Base-by-base conservation (phyloP, 2,113 vertebrate species). In the Turnix velox region DNA sequence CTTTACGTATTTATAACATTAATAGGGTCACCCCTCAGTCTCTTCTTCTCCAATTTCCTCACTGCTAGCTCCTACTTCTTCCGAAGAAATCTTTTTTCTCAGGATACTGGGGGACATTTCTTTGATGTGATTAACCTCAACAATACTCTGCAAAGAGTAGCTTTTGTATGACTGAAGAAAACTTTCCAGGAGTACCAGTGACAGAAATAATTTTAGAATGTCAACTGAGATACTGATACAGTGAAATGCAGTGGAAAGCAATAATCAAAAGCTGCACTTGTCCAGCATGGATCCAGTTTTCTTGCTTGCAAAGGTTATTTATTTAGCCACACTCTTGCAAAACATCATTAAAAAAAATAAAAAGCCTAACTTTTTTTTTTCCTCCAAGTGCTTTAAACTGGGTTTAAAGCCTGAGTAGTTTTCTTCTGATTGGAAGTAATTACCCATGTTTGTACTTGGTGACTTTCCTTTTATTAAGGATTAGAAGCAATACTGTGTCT, bases 401-500 rank as follows among this genome's bases (percentile, higher is more conserved):
- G 12, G 46, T n/a, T n/a, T n/a, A 30, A 81, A 62, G 33, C 65
- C 69, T 63, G 67, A 92, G 59, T 42, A 88, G 73, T 88, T 80
- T 88, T 86, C 72, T 86, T 77, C 68, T 43, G 73, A 77, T 65
- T 22, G 63, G 37, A 78, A 89, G 48, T 68, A 87, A 93, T 84
- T 88, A 82, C 66, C 54, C 7, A 45, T n/a, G 48, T 74, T 91
- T 91, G 45, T 78, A 87, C 57, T 82, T 0, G 0, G 22, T 81
- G 45, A 12, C 48, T 95, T 88, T 63, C 24, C 51, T 91, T 79
- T 84, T 88, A 88, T 63, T 88, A 80, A 94, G 65, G 35, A 58
- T 89, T 92, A 71, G 65, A 83, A 94, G 62, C 79, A 69, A 54
- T 91, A 12, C 45, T 45, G 27, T 88, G 7, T 82, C 92, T 92